Evolutionary conservation across 1,140 invertebrate genomes (phyloP).

Genomic region (Calliphora vicina): DNA sequence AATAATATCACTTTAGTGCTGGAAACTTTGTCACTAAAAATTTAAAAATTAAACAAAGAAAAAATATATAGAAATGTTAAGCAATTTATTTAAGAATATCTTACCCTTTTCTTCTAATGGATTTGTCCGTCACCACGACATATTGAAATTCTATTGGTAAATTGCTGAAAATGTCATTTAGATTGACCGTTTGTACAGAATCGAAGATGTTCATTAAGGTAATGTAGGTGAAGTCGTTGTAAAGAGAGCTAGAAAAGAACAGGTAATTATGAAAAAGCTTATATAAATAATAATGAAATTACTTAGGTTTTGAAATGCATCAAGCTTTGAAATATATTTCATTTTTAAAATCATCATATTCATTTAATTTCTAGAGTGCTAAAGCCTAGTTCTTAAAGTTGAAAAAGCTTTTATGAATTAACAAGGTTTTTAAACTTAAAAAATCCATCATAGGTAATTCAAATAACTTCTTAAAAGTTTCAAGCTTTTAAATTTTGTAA

Average conservation of each 20-base stretch:
- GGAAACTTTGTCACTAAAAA: slow-evolving; percentile 9
- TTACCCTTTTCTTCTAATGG: slow-evolving; percentile 37
- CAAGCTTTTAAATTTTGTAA: too few species aligned
- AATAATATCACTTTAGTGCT: slow-evolving; percentile 42
- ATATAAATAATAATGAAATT: too few species aligned
- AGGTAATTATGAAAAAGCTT: too few species aligned
- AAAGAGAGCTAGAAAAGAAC: slow-evolving; percentile 42
- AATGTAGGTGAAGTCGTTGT: slow-evolving; percentile 50
- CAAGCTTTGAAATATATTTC: too few species aligned
- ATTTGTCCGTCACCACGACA: slow-evolving; percentile 53
- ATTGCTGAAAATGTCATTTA: slow-evolving; percentile 46
- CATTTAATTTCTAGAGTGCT: too few species aligned
- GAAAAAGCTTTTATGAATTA: too few species aligned
- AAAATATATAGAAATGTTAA: neutral
- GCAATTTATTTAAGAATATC: slow-evolving; percentile 9
- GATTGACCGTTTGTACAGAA: slow-evolving; percentile 51
- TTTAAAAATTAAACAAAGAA: neutral
- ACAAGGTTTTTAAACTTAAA: too few species aligned
- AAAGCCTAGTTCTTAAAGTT: too few species aligned
- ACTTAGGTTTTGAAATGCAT: too few species aligned
- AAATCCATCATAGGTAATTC: too few species aligned
- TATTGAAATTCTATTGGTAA: slow-evolving; percentile 55
- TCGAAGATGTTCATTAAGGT: slow-evolving; percentile 55
- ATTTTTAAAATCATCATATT: too few species aligned
- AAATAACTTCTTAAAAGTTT: too few species aligned